Conservation (phyloP, 2,113 vertebrate genomes). For the Ceyx margarethae region DNA sequence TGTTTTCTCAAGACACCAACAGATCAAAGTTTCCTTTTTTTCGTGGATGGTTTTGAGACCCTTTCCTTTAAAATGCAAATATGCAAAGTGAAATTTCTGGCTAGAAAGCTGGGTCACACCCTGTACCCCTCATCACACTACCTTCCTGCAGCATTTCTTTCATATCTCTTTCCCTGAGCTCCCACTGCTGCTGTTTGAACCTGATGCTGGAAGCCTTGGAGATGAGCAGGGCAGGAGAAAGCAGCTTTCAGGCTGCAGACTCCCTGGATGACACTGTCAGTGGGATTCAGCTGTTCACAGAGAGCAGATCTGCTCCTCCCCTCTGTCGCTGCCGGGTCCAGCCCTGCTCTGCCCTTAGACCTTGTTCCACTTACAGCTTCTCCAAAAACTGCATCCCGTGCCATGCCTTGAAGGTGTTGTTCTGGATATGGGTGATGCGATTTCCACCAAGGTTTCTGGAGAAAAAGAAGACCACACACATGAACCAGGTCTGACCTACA, state of each 20-base stretch:
- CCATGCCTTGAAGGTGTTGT: constrained; percentile 60
- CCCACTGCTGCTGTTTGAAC: background rate
- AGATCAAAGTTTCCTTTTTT: background rate
- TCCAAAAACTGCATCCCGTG: constrained; percentile 64
- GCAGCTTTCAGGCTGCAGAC: background rate
- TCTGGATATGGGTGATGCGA: background rate
- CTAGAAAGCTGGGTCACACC: background rate
- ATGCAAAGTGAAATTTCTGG: background rate
- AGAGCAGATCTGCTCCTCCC: background rate
- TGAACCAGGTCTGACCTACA: background rate
- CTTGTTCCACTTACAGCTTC: constrained; percentile 52
- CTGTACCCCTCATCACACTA: background rate
- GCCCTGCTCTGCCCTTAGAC: background rate
- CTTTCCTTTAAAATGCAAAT: background rate
- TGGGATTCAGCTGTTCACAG: background rate
- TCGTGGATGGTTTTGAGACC: background rate
- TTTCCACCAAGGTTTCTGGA: constrained; percentile 62
- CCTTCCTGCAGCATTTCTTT: background rate
- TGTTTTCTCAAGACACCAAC: background rate
- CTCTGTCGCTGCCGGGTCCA: accelerated
- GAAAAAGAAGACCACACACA: background rate
- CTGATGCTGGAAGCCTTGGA: background rate
- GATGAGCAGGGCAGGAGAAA: background rate
- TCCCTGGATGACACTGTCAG: background rate
- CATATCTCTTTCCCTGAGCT: background rate